These are phyloP conservation scores for rat (Rattus norvegicus) DNA, from an alignment of 2,113 vertebrate species.

Conservation along the genomic window DNA sequence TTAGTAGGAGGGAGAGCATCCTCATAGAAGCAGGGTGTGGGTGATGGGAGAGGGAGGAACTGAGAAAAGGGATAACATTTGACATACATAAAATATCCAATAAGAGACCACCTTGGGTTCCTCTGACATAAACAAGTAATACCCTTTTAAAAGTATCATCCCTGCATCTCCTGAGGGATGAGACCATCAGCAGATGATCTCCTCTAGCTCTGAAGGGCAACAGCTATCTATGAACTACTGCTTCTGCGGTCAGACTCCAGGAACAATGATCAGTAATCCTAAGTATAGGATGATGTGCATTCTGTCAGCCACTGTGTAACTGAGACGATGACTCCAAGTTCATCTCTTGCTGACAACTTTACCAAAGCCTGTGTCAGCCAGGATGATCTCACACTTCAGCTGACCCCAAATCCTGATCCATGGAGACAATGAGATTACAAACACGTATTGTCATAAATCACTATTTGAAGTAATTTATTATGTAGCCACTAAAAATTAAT, in stretches of 20 bases:
- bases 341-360: neutral
- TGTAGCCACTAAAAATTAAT: neutral
- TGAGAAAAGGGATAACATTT: no score
- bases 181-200: neutral
- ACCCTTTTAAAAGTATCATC: neutral
- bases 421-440: neutral
- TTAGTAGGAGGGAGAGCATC: no score
- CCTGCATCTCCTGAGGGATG: neutral
- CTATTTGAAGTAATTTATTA: neutral
- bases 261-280: neutral
- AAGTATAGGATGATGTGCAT: neutral
- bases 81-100: no score
- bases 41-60: no score
- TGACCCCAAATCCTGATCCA: neutral
- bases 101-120: neutral
- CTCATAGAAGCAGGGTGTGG: no score
- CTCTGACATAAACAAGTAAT: neutral
- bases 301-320: neutral
- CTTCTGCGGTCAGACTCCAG: neutral
- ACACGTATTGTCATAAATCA: neutral
- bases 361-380: neutral
- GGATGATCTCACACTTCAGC: neutral
- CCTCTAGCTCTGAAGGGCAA: neutral
- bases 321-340: neutral
- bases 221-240: neutral